Base-by-base conservation (phyloP, 2,888 invertebrate species). In the Pristionchus entomophagus region DNA sequence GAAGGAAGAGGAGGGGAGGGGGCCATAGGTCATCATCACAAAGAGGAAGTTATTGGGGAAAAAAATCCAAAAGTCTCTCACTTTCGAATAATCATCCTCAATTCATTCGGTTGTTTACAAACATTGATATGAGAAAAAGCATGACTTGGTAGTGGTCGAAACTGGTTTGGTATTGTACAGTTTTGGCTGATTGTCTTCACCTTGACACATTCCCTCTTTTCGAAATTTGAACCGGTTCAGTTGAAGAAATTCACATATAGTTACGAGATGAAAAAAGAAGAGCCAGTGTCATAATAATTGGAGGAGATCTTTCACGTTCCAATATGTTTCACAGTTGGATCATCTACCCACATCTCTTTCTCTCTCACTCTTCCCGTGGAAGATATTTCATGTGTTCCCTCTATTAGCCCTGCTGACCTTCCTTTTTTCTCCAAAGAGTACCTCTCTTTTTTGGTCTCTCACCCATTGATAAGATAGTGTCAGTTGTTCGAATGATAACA, bases 241-340 rank as follows among this genome's bases (percentile, higher is more conserved):
- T 26, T 22, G 38, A 3, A 26, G 35, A 69, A 19, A 22, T 19
- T 35, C 4, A 69, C 10, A 22, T 22, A 38, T 14, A 22, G 38
- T 17, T 22, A 69, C 4, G 38, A n/a, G 22, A 38, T 35, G 38
- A 38, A 22, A 22, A 38, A 38, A 38, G 26, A 38, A 69, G 19
- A 69, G 65, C 32, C 14, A 10, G 65, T 35, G 65, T 10, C 2
- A 65, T n/a, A n/a, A 65, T 6, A 29, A 69, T 26, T 35, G 35
- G 6, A 29, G 19, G 26, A 59, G 51, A 53, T 59, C 59, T 26
- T 29, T 10, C 59, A 29, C 59, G 26, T 59, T 29, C 1, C 32
- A 26, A 12, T 29, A 17, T 19, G 65, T 69, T 69, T 69, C 65
- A 69, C 38, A 69, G 65, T 38, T 69, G 65, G 65, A 69, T 69